Conservation (phyloP, 2,113 vertebrate species). For the Corythaeola cristata region DNA sequence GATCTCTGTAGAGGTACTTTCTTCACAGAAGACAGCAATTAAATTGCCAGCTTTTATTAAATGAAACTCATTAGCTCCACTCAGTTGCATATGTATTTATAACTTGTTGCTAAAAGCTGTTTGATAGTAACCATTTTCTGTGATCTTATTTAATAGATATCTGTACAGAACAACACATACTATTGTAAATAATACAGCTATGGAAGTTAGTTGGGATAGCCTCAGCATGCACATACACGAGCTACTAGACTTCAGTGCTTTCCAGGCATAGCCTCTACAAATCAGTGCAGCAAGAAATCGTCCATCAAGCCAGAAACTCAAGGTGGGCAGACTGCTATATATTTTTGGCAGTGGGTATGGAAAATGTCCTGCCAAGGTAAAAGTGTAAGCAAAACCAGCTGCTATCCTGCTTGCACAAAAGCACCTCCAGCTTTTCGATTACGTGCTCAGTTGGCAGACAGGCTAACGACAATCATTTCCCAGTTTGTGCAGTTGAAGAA, state of each 20-base stretch:
- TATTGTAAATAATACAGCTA: not conserved
- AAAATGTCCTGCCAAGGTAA: conserved; percentile 60
- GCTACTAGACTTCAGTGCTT: not conserved
- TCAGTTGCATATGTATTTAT: not conserved
- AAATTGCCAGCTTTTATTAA: not conserved
- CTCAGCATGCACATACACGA: not conserved
- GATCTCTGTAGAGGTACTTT: not conserved
- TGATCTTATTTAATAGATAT: not conserved
- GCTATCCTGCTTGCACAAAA: conserved; percentile 47
- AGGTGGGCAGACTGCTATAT: not conserved
- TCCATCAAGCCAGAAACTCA: not conserved
- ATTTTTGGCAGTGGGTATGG: conserved; percentile 33
- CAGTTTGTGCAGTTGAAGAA: conserved; percentile 10
- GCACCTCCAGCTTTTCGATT: conserved; percentile 39
- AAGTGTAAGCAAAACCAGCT: conserved; percentile 57
- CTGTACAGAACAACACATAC: not conserved
- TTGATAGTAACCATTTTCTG: not conserved
- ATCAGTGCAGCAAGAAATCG: not conserved
- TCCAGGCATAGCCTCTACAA: not conserved
- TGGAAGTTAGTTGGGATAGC: not conserved
- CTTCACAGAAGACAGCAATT: not conserved
- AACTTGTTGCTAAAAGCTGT: not conserved
- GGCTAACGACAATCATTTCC: not conserved
- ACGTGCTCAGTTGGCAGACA: not conserved
- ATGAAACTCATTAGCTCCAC: not conserved